Evolutionary conservation across 1,140 invertebrate species (phyloP), one percentile per base, ranked within the genome.

Genomic region (Bombus ignitus): DNA sequence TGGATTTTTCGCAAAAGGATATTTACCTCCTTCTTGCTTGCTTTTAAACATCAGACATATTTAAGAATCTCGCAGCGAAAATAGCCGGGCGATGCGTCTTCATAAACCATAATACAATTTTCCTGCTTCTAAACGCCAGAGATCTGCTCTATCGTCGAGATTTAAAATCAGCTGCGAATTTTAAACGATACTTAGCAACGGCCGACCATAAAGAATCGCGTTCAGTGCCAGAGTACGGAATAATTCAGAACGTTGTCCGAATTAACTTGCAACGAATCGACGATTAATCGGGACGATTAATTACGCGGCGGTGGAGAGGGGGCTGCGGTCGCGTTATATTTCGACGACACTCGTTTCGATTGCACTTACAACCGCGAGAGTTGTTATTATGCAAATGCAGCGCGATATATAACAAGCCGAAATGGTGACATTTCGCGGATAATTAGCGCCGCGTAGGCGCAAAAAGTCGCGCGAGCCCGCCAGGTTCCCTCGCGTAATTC

Each of bases 261-360:
- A 65, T 65, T 42, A 78, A 78, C 59, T 44, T 12, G 75, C 75
- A 42, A 65, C 75, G 75, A 76, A 42, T 44, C 68, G 37, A 28
- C 39, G 71, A 72, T 77, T 85, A 85, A 85, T 80, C n/a, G 76
- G 5, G 25, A 15, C 83, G 66, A 80, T 85, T 80, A 85, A 85
- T 85, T 73, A 80, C 15, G 53, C 9, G 9, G 37, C 8, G 32
- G 66, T 9, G 42, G 3, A 18, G 28, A n/a, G 66, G 12, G 22
- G 12, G 1, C 3, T 4, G 53, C 1, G 12, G 32, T 35, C 65
- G 76, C 53, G 42, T 80, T 80, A 72, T 80, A 72, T 85, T 80
- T 85, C 83, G 76, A 47, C 44, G 77, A 44, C 32, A 65, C 77
- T 85, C 83, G 83, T 85, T 85, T 85, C 83, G 77, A 85, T 85